Conservation (phyloP, 2,888 invertebrate genomes). For the Hetaerina titia region DNA sequence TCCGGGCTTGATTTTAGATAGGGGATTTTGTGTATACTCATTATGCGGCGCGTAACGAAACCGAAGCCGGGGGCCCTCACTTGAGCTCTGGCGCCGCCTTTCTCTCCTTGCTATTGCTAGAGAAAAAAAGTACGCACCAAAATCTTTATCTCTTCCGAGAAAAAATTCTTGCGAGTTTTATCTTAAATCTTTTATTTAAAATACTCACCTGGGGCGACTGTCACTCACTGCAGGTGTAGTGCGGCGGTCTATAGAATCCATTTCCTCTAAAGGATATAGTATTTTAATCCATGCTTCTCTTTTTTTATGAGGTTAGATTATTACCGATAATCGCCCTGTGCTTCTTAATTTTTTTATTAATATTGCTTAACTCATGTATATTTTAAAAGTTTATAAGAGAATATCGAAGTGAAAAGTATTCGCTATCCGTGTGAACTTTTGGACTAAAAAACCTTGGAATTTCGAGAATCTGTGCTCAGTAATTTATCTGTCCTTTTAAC, state of each 20-base stretch:
- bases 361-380: not conserved
- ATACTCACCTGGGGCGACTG: not conserved
- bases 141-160: slow-evolving; percentile 15
- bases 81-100: not conserved
- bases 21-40: slow-evolving; percentile 8
- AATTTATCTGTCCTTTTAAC: too few species aligned
- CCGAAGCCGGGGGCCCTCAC: not conserved
- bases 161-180: slow-evolving; percentile 1
- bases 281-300: not conserved
- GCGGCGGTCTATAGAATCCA: not conserved
- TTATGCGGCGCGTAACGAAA: slow-evolving; percentile 24
- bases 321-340: not conserved
- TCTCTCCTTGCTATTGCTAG: slow-evolving; percentile 19
- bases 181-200: slow-evolving; percentile 40
- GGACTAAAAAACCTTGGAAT: too few species aligned
- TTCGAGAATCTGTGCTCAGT: too few species aligned
- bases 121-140: slow-evolving; percentile 8
- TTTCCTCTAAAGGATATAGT: not conserved
- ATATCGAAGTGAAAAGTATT: not conserved
- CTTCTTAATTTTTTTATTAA: not conserved
- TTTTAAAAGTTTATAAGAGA: not conserved
- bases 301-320: not conserved
- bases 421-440: not conserved
- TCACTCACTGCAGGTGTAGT: not conserved
- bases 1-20: slow-evolving; percentile 40